Percentiles rank a stretch among this genome's conserved stretches.
phyloP scores from a whole-genome alignment of 2,888 invertebrate species.

The Bursaphelenchus okinawaensis region DNA sequence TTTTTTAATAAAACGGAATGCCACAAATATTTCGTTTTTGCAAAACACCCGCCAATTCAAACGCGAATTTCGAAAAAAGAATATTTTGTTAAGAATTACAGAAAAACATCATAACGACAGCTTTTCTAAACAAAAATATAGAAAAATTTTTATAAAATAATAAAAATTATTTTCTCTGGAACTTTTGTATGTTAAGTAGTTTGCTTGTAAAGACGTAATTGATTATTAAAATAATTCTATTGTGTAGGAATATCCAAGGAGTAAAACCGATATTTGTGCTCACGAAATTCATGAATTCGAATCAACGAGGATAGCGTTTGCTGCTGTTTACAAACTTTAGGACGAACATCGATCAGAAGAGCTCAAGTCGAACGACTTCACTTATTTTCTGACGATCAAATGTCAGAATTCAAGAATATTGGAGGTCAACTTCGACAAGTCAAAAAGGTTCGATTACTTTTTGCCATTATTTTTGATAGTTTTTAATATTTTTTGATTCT shows the following conservation, averaged over 20 bases:
- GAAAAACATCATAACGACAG: too few relatives aligned
- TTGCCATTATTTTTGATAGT: neutral
- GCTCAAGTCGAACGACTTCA: conserved; percentile 67
- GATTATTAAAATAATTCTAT: too few relatives aligned
- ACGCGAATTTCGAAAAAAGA: too few relatives aligned
- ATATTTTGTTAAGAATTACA: too few relatives aligned
- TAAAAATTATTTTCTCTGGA: too few relatives aligned
- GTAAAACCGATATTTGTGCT: conserved; percentile 49
- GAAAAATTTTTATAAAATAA: too few relatives aligned
- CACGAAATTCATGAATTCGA: conserved; percentile 56
- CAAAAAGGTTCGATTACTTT: conserved; percentile 68
- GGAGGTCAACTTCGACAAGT: conserved; percentile 78
- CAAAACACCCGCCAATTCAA: too few relatives aligned
- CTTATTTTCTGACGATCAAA: conserved; percentile 71
- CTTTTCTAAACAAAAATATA: too few relatives aligned
- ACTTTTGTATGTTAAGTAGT: too few relatives aligned
- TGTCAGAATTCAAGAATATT: conserved; percentile 78
- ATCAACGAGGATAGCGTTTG: conserved; percentile 49
- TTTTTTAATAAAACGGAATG: neutral
- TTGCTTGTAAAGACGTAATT: too few relatives aligned
- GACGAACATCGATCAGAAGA: conserved; percentile 44
- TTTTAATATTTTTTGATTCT: too few relatives aligned
- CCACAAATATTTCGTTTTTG: too few relatives aligned
- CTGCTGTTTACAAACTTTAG: conserved; percentile 45
- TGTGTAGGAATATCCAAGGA: conserved; percentile 51